Conservation (phyloP, 2,797 vertebrate genomes). For the Protosalanx chinensis region DNA sequence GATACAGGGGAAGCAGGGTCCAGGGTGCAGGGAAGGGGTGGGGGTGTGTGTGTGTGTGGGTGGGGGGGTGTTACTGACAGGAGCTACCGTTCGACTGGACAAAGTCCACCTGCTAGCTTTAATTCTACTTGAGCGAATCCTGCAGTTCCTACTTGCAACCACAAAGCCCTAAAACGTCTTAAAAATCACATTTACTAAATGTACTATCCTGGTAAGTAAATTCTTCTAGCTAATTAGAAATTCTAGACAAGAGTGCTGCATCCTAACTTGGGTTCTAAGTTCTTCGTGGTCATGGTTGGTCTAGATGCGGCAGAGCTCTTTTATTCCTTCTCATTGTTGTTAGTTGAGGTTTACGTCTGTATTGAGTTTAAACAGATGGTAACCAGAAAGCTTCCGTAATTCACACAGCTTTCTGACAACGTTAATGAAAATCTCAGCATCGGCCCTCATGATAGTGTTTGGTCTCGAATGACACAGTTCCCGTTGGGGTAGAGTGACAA, state of each 20-base stretch:
- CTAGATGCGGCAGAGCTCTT: no score
- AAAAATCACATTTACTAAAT: neutral
- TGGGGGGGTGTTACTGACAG: slow-evolving; percentile 51
- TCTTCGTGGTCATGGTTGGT: no score
- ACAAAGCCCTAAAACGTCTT: neutral
- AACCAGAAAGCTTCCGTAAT: neutral
- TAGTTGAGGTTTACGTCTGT: no score
- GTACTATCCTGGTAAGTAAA: no score
- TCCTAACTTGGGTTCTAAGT: no score
- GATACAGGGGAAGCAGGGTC: slow-evolving; percentile 33
- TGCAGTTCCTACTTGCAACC: slow-evolving; percentile 6
- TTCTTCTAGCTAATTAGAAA: no score
- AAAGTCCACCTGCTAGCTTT: slow-evolving; percentile 66
- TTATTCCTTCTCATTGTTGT: no score
- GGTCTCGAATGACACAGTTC: slow-evolving; percentile 45
- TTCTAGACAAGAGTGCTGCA: no score
- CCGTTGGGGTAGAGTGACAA: slow-evolving; percentile 26
- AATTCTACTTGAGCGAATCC: slow-evolving; percentile 41
- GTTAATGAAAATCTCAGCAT: neutral
- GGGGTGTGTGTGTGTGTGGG: no score
- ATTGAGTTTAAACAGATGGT: no score
- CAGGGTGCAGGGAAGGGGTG: slow-evolving; percentile 1
- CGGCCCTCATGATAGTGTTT: slow-evolving; percentile 51
- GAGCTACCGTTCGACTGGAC: slow-evolving; percentile 59
- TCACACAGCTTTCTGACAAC: neutral